phyloP scores from a whole-genome alignment of 2,113 vertebrate species.

The Zosterops borbonicus region DNA sequence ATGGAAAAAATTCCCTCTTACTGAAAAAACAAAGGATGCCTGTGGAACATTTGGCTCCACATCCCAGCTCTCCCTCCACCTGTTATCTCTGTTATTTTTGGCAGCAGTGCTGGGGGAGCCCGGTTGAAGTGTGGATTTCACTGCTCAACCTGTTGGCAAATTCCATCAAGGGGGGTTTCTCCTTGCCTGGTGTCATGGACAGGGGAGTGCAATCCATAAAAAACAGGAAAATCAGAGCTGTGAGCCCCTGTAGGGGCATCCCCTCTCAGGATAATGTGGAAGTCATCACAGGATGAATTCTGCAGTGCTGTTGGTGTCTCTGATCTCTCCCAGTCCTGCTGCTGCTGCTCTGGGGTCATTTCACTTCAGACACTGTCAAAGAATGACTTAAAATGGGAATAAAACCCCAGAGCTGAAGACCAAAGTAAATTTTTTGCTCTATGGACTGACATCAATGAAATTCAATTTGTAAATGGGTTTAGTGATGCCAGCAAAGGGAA shows the following conservation, averaged over 20 bases:
- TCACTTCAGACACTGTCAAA: neutral
- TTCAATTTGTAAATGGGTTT: neutral
- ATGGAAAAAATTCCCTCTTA: neutral
- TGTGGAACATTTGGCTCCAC: slow-evolving; percentile 13
- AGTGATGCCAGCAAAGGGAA: neutral
- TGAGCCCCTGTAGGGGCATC: neutral
- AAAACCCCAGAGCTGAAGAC: neutral
- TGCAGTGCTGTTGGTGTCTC: neutral
- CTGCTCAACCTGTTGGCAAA: slow-evolving; percentile 29
- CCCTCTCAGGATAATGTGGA: neutral
- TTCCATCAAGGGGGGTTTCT: slow-evolving; percentile 33
- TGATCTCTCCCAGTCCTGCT: neutral
- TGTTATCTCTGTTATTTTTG: slow-evolving; percentile 64
- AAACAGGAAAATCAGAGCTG: neutral
- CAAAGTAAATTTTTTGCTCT: neutral
- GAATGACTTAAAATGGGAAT: neutral
- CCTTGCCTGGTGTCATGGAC: neutral
- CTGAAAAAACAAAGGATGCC: slow-evolving; percentile 24
- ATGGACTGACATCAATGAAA: neutral
- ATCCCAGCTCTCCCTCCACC: slow-evolving; percentile 44
- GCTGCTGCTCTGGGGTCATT: neutral
- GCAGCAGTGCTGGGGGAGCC: neutral
- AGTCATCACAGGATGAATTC: neutral
- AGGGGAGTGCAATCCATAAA: neutral
- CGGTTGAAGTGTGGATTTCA: slow-evolving; percentile 47